A percentile compares a stretch with the other conserved stretches of the same genome.
Conservation (phyloP, 2,888 invertebrate species). For the Tyria jacobaeae region DNA sequence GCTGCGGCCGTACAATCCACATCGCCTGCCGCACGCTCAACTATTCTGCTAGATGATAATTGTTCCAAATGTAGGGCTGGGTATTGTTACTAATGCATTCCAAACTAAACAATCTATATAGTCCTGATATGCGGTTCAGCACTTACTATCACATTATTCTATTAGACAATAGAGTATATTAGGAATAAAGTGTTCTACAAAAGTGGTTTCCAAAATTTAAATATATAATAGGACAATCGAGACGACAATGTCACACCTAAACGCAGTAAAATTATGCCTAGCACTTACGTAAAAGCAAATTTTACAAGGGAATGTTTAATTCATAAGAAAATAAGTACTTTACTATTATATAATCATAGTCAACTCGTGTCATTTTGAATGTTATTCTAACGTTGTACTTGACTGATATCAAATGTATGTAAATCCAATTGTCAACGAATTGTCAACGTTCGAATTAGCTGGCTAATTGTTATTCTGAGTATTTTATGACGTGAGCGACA, state of each 20-base stretch:
- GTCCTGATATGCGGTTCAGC: too few species aligned
- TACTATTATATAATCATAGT: too few species aligned
- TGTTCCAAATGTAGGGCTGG: conserved; percentile 18
- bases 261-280: too few species aligned
- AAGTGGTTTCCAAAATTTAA: too few species aligned
- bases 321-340: not conserved
- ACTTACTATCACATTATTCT: too few species aligned
- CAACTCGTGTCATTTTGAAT: not conserved
- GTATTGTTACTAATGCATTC: too few species aligned
- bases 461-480: not conserved
- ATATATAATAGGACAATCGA: too few species aligned
- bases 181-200: too few species aligned
- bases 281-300: too few species aligned
- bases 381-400: not conserved
- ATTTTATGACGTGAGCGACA: not conserved
- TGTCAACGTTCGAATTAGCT: conserved; percentile 7
- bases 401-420: not conserved
- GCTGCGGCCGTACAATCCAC: conserved; percentile 21
- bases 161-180: too few species aligned
- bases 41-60: conserved; percentile 15
- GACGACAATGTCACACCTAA: not conserved
- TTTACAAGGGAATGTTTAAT: too few species aligned
- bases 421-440: not conserved
- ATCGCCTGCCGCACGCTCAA: conserved; percentile 22
- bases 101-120: too few species aligned